Percentiles rank a stretch among this genome's conserved stretches.
phyloP scores from a whole-genome alignment of 2,888 invertebrate species.

The Euzetes globulus region DNA sequence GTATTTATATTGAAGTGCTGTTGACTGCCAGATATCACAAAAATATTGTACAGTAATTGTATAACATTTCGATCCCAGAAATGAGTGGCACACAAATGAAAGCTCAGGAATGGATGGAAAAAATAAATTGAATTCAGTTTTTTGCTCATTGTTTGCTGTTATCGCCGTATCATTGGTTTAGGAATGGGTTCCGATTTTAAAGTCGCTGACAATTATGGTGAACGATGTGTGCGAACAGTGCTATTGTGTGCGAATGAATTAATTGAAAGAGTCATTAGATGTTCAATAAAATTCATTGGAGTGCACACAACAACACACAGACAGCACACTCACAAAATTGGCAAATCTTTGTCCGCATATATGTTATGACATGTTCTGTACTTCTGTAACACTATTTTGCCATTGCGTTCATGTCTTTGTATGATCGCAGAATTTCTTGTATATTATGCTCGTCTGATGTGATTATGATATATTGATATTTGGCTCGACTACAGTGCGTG shows the following conservation, averaged over 20 bases:
- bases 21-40: slow-evolving; percentile 1
- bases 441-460: slow-evolving; percentile 19
- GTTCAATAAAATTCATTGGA: slow-evolving; percentile 10
- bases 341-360: background rate
- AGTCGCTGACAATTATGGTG: too few species aligned
- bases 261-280: slow-evolving; percentile 18
- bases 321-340: too few species aligned
- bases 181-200: background rate
- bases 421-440: background rate
- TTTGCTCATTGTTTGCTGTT: background rate
- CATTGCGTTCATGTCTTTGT: background rate
- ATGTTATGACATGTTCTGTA: slow-evolving; percentile 21
- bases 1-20: slow-evolving; percentile 19
- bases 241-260: slow-evolving; percentile 25
- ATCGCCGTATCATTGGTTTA: background rate
- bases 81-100: background rate
- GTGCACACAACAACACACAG: background rate
- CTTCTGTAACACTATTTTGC: background rate
- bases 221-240: background rate
- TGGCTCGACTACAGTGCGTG: slow-evolving; percentile 1
- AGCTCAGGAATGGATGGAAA: background rate
- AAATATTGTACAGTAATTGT: slow-evolving; percentile 25
- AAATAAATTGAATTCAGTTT: slow-evolving; percentile 13
- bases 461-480: slow-evolving; percentile 30
- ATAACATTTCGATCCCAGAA: background rate